Conservation (phyloP, 2,797 vertebrate species). For the Cirrhinus molitorella region DNA sequence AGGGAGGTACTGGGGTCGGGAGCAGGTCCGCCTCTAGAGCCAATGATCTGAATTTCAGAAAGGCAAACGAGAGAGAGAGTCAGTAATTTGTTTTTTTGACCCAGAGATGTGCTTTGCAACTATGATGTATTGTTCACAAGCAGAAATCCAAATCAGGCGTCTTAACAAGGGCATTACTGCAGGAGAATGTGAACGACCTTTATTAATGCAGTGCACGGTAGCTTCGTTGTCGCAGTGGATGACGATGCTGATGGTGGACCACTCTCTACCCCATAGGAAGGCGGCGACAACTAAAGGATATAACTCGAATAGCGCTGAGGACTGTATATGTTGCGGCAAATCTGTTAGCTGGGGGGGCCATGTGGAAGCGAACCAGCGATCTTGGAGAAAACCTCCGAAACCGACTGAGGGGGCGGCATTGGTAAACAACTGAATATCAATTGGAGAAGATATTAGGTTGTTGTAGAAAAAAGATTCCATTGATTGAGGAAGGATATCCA, state of each 20-base stretch:
- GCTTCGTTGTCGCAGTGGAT: neutral
- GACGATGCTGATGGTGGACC: neutral
- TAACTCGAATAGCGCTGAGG: neutral
- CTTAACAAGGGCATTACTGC: too few relatives aligned
- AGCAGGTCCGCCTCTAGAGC: neutral
- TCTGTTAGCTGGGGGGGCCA: too few relatives aligned
- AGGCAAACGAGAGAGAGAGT: neutral
- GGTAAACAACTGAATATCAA: too few relatives aligned
- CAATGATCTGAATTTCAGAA: neutral
- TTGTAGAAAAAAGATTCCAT: too few relatives aligned
- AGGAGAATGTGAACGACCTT: too few relatives aligned
- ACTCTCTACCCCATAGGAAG: neutral
- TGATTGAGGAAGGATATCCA: too few relatives aligned
- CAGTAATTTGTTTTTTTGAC: neutral
- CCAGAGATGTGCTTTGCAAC: neutral
- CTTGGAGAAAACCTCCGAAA: too few relatives aligned
- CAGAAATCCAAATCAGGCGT: too few relatives aligned
- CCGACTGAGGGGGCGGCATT: too few relatives aligned
- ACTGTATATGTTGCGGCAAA: neutral
- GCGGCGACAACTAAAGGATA: too few relatives aligned
- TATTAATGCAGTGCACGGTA: neutral
- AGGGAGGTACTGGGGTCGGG: neutral
- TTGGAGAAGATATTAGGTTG: too few relatives aligned
- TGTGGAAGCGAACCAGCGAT: too few relatives aligned
- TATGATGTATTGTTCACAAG: neutral